Evolutionary conservation across 2,113 vertebrate species (phyloP).

Genomic region (Eretmochelys imbricata): DNA sequence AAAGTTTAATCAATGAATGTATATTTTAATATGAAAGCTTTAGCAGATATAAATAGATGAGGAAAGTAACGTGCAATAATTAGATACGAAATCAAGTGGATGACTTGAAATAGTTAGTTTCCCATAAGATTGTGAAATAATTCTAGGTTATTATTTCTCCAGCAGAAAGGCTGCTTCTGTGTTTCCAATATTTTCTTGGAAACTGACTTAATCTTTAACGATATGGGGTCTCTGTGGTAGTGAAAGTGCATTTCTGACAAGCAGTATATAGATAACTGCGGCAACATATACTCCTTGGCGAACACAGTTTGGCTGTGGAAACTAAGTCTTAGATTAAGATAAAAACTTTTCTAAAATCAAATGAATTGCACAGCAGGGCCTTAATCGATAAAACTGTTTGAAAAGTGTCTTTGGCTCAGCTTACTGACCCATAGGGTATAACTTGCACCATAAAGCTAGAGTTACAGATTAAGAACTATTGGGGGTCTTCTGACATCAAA

Average conservation of each 20-base stretch:
- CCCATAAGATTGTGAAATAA: background rate
- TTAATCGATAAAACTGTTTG: conserved; percentile 1
- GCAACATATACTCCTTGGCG: background rate
- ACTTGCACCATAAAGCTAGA: conserved; percentile 2
- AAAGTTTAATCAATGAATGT: background rate
- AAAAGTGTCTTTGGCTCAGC: background rate
- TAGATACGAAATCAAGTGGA: background rate
- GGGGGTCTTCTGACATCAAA: conserved; percentile 59
- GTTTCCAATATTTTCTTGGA: background rate
- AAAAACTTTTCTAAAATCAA: background rate
- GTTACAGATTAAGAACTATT: conserved; percentile 57
- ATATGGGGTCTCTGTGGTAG: background rate
- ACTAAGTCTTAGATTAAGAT: background rate
- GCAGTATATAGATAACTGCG: background rate
- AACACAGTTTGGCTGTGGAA: background rate
- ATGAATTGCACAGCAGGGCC: background rate
- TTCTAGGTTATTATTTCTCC: background rate
- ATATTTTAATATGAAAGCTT: background rate
- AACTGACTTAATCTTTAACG: background rate
- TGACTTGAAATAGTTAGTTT: background rate
- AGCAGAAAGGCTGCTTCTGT: background rate
- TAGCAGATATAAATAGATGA: background rate
- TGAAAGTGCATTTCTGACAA: background rate
- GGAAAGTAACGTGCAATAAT: background rate
- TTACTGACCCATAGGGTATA: conserved; percentile 52